phyloP scores from a whole-genome alignment of 2,113 vertebrate species.

The Sigmodon hispidus region DNA sequence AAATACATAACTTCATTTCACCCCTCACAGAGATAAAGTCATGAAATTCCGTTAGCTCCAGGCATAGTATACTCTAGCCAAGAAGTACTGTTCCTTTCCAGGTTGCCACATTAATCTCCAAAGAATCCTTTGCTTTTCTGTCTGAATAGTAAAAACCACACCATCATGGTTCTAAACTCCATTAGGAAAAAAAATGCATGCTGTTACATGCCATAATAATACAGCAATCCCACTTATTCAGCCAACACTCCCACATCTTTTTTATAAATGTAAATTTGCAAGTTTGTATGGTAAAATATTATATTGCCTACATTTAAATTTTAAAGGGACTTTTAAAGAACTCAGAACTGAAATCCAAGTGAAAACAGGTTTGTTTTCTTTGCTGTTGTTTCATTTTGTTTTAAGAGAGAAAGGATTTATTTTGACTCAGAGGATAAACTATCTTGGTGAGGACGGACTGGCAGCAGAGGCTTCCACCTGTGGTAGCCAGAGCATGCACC shows the following conservation, averaged over 20 bases:
- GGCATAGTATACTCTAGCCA: not conserved
- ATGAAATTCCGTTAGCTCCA: slow-evolving; percentile 15
- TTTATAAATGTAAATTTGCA: slow-evolving; percentile 37
- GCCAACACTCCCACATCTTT: not conserved
- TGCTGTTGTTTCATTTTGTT: not conserved
- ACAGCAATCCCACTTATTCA: not conserved
- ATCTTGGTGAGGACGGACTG: not conserved
- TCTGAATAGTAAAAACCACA: not conserved
- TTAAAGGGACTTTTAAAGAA: slow-evolving; percentile 6
- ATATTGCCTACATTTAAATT: slow-evolving; percentile 25
- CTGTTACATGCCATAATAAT: not conserved
- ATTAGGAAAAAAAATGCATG: not conserved
- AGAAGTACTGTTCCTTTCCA: not conserved
- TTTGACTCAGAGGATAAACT: not conserved
- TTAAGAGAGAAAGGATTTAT: not conserved
- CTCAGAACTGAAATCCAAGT: not conserved
- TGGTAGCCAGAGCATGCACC: not conserved
- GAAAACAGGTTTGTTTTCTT: slow-evolving; percentile 41
- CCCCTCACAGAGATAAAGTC: not conserved
- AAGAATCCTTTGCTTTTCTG: slow-evolving; percentile 6
- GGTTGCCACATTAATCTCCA: not conserved
- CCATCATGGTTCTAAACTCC: not conserved
- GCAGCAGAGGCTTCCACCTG: not conserved
- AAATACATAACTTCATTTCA: slow-evolving; percentile 52
- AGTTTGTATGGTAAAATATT: slow-evolving; percentile 17